These are phyloP conservation scores for Theristicus caerulescens DNA, from an alignment of 2,113 vertebrate species.

Conservation along the genomic window DNA sequence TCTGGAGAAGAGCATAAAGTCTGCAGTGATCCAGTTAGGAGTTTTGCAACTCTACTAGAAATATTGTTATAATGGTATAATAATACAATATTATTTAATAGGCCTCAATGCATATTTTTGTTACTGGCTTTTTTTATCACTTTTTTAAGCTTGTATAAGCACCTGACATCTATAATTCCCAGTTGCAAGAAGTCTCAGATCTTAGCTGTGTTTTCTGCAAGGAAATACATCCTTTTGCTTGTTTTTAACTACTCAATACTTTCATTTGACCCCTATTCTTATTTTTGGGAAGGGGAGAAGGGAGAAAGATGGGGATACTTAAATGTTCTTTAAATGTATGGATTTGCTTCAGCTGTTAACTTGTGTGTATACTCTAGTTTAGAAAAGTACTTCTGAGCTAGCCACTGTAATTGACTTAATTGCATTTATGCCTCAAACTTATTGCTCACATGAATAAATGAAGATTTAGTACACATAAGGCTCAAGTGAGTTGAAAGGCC, in stretches of 20 bases:
- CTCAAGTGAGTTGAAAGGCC: not conserved
- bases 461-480: not conserved
- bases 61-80: not conserved
- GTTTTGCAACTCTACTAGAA: not conserved
- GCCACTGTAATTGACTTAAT: not conserved
- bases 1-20: not conserved
- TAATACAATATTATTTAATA: not conserved
- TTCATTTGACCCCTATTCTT: not conserved
- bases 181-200: not conserved
- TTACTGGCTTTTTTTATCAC: not conserved
- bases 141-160: not conserved
- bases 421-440: not conserved
- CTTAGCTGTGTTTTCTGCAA: not conserved
- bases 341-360: not conserved
- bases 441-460: not conserved
- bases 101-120: not conserved
- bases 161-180: not conserved
- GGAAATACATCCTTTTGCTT: not conserved
- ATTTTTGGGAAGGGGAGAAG: not conserved
- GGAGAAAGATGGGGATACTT: not conserved
- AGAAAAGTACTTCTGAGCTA: not conserved
- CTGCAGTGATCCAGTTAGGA: not conserved
- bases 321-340: not conserved
- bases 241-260: not conserved
- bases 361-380: not conserved